These are phyloP conservation scores for Lithobates sylvaticus DNA, from an alignment of 2,797 vertebrate species.

Conservation along the genomic window DNA sequence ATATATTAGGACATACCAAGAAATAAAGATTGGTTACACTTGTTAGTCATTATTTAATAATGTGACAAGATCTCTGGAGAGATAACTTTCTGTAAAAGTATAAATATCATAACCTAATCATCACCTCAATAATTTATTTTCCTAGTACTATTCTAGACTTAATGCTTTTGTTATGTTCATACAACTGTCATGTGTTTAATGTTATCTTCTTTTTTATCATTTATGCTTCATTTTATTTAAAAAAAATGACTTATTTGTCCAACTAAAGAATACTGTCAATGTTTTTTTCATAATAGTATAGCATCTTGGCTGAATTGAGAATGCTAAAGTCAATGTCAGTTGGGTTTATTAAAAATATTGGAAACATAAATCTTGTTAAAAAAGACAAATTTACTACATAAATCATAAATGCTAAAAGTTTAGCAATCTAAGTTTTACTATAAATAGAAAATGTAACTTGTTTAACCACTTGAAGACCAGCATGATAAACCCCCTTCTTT, in stretches of 20 bases:
- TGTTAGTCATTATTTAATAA: not conserved
- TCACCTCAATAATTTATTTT: not conserved
- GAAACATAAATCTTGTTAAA: slow-evolving; percentile 24
- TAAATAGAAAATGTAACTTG: no score
- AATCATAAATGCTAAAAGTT: not conserved
- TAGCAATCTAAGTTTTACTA: not conserved
- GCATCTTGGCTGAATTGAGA: not conserved
- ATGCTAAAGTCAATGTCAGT: slow-evolving; percentile 15
- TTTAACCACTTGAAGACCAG: no score
- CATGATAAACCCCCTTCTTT: no score
- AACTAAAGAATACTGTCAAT: slow-evolving; percentile 20
- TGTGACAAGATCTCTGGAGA: not conserved
- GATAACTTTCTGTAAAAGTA: not conserved
- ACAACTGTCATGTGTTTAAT: slow-evolving; percentile 11
- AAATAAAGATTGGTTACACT: not conserved
- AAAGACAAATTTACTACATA: slow-evolving; percentile 13
- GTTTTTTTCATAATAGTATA: not conserved
- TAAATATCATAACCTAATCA: not conserved
- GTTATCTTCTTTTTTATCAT: slow-evolving; percentile 10
- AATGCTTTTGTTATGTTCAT: slow-evolving; percentile 34
- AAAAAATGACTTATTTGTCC: slow-evolving; percentile 9
- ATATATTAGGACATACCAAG: not conserved
- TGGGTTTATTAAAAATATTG: slow-evolving; percentile 51
- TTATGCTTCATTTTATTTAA: slow-evolving; percentile 31
- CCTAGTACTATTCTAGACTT: not conserved